Evolutionary conservation across 2,797 vertebrate species (phyloP), one percentile per base, ranked within the genome.

Genomic region (Anabas testudineus): DNA sequence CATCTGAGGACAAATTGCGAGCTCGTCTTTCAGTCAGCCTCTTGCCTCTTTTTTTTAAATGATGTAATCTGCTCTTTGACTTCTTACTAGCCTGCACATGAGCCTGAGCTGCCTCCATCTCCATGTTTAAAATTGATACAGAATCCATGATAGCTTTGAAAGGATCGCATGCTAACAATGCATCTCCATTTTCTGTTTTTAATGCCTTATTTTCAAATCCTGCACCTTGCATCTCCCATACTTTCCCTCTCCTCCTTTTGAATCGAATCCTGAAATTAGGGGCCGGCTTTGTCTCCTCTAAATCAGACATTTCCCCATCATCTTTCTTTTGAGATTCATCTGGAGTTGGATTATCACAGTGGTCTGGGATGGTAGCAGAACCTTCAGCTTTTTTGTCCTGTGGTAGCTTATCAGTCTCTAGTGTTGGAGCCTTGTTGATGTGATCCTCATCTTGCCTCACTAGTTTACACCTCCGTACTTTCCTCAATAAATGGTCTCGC

Each of bases 111-210:
- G 90, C 92, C 74, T 93, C 92, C 94, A 94, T 94, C 81, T 95
- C 93, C 90, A 91, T 88, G 78, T 94, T 95, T 65, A 95, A 87
- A 67, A 93, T 63, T 0, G 93, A 93, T 0, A 95, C 94, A 0
- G 93, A 94, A 71, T 95, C 92, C 91, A 95, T 92, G 67, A 95
- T 94, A 39, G 93, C 93, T 73, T 92, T 94, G 69, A 94, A 94
- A 9, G 94, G 94, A 68, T 95, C 93, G 0, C 86, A 90, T 1
- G 61, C 48, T 19, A 56, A 49, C 4, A 65, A 14, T 10, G 90
- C 84, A 0, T 82, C 73, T 14, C 67, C 41, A 6, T 76, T 88
- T 64, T 90, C 89, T 0, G 58, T 45, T 70, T 90, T 89, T n/a
- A 84, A 73, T 0, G 37, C 57, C 10, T 69, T 12, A 16, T 80